A percentile compares a stretch with the other conserved stretches of the same genome.
phyloP scores from a whole-genome alignment of 2,888 invertebrate species.

The Therioaphis trifolii region DNA sequence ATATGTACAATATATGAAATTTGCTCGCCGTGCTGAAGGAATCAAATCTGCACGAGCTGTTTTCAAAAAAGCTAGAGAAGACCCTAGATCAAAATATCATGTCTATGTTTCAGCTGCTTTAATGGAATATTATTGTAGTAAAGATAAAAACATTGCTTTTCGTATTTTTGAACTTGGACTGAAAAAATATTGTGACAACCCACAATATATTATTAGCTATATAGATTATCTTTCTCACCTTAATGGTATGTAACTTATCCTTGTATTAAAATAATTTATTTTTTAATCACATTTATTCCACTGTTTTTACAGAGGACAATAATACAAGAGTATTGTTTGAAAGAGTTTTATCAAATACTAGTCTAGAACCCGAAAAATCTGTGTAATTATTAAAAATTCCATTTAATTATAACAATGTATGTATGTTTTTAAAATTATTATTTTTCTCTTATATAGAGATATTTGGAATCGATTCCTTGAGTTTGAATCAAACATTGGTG shows the following conservation, averaged over 20 bases:
- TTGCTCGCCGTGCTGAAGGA: conserved; percentile 95
- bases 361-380: conserved; percentile 89
- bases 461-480: conserved; percentile 99
- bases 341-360: conserved; percentile 92
- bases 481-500: conserved; percentile 98
- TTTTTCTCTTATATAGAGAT: conserved; percentile 74
- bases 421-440: no score
- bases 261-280: not conserved
- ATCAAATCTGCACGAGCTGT: conserved; percentile 95
- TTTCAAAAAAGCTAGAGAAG: conserved; percentile 95
- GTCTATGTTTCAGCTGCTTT: conserved; percentile 94
- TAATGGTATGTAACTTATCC: conserved; percentile 76
- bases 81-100: conserved; percentile 72
- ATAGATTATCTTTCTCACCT: conserved; percentile 97
- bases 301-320: conserved; percentile 86
- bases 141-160: conserved; percentile 96
- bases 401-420: no score
- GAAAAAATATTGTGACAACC: conserved; percentile 94
- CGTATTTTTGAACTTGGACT: conserved; percentile 96
- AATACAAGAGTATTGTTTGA: conserved; percentile 99
- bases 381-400: conserved; percentile 76
- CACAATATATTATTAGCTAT: conserved; percentile 95
- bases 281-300: conserved; percentile 61
- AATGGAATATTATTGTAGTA: conserved; percentile 99
- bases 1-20: conserved; percentile 99